Evolutionary conservation across 1,140 invertebrate genomes (phyloP), one percentile per base, ranked within the genome.

Genomic region (Papilio dardanus): DNA sequence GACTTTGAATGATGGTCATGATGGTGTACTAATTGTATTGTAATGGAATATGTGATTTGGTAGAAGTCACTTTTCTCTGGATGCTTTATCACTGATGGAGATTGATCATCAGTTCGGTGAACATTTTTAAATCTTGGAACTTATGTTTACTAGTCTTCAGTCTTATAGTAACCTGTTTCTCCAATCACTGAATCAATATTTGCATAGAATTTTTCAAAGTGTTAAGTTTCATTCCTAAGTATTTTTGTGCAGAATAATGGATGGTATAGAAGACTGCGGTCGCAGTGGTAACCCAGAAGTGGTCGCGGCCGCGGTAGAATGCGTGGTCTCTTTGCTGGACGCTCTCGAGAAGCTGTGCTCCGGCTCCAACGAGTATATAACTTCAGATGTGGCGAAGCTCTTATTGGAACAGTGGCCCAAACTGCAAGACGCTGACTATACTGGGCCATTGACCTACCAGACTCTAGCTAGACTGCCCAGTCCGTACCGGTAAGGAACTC

Each of bases 251-350:
- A 98, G 98, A 76, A 96, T 98, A 77, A 97, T 99, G 95, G 98
- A 99, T 88, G 97, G 97, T 3, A 96, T 99, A 81, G 97, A 98
- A 93, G 97, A 99, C 91, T 96, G 96, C 82, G 94, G 94, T 16
- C 93, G 94, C 30, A 95, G 94, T 42, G 95, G 96, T 50, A 95
- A 95, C 80, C 95, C 96, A n/a, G 94, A 95, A 71, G 95, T 97
- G 16, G 94, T 97, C 40, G 95, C 96, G 74, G 96, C 96, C 0
- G 97, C 97, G 85, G 97, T 98, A 0, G 96, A 96, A 74, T 98
- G 98, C 86, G 96, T 98, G 19, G 96, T 97, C 5, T 96, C 97
- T 0, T 94, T 99, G 80, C 92, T 99, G 16, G 96, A 96, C 40
- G 97, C 97, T 6, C 92, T 99, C 24, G 97, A 98, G 88, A 95